Evolutionary conservation across 2,797 vertebrate species (phyloP), one percentile per base, ranked within the genome.

Genomic region (Psittacula derbiana): DNA sequence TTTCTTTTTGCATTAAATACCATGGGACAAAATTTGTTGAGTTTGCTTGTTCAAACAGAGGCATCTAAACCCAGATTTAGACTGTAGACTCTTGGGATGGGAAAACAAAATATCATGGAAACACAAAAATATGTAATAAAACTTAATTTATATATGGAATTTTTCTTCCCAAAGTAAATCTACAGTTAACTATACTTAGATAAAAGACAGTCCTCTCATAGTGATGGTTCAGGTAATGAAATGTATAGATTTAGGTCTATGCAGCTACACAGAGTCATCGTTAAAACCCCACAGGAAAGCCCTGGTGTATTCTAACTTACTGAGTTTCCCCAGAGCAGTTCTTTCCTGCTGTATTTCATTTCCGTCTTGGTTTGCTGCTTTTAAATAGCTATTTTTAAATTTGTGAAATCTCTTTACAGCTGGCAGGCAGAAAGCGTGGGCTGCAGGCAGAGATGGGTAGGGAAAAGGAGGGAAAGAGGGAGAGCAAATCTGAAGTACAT

Each of bases 321-420:
- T 67, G 67, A 74, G 25, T 57, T 94, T 95, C 73, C 88, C 83
- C 69, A 47, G 84, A 93, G 69, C 71, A 30, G 20, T 60, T 94
- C 67, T 88, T 82, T 31, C 33, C 36, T 47, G 46, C 52, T 95
- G 41, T 78, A 90, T 79, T 91, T 92, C 36, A n/a, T 83, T 92
- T 84, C 91, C 80, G 28, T 58, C 72, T 83, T 62, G 66, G 72
- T 88, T 94, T 95, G 66, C 86, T 95, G 75, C 87, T 93, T 92
- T 94, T 72, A 90, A 93, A 87, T 49, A 80, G 66, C 80, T 96
- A 74, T 93, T 97, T 96, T 96, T 88, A 88, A 83, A 81, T 72
- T 69, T 75, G 66, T 75, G 73, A 86, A 91, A 52, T 81, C 92
- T 83, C 69, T 89, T 94, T 94, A 83, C 65, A 93, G 61, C 75